Percentiles rank a stretch among this genome's conserved stretches.
These are phyloP conservation scores for Cephalopholis sonnerati DNA, from an alignment of 2,113 vertebrate genomes.

Conservation along the genomic window DNA sequence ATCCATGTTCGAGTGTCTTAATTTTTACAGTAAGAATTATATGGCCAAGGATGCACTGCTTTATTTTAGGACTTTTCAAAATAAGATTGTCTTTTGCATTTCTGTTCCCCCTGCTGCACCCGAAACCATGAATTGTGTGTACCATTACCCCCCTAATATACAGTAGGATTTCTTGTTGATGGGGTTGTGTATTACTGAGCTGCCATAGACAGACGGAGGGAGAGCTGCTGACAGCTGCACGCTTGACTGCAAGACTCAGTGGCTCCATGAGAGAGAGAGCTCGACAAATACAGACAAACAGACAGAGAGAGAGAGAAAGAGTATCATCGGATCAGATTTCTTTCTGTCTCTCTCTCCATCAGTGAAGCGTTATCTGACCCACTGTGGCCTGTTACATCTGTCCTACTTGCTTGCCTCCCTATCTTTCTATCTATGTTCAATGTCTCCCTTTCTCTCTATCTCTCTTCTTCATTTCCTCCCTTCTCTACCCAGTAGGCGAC, in stretches of 20 bases:
- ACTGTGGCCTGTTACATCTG: constrained; percentile 69
- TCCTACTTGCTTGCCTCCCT: constrained; percentile 45
- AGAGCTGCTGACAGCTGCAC: constrained; percentile 70
- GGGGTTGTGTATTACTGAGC: constrained; percentile 40
- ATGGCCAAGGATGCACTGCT: neutral
- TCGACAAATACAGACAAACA: neutral
- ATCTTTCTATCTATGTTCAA: constrained; percentile 24
- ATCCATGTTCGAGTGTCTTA: no score
- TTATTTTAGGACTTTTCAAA: neutral
- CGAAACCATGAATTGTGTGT: neutral
- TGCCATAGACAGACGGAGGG: constrained; percentile 42
- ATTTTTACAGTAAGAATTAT: neutral
- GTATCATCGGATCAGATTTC: constrained; percentile 60
- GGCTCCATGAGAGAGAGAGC: constrained; percentile 51
- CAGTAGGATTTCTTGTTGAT: constrained; percentile 28
- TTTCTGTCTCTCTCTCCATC: constrained; percentile 60
- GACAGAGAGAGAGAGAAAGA: constrained; percentile 26
- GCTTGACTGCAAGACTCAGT: constrained; percentile 64
- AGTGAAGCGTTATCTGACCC: constrained; percentile 76
- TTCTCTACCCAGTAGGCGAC: constrained; percentile 22
- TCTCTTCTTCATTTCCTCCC: constrained; percentile 9
- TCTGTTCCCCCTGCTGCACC: neutral
- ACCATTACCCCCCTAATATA: neutral
- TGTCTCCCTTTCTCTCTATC: constrained; percentile 16
- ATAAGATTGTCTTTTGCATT: neutral